Conservation (phyloP, 1,140 invertebrate genomes). For the Prorops nasuta region DNA sequence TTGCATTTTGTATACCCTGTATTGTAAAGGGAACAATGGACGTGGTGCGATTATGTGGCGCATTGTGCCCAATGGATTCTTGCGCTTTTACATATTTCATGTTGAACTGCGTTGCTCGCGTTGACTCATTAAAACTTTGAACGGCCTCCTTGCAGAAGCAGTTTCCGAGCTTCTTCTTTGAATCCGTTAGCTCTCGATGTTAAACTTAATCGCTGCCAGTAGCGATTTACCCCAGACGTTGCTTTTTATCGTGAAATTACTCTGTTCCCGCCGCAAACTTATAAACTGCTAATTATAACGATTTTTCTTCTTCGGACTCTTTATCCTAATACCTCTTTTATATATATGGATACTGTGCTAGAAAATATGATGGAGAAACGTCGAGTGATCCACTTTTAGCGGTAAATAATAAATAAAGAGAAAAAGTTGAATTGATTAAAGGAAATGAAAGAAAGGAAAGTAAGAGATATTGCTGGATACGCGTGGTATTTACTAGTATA, state of each 20-base stretch:
- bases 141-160: background rate
- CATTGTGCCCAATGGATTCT: slow-evolving; percentile 15
- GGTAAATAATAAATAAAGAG: no score
- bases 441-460: no score
- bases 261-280: slow-evolving; percentile 6
- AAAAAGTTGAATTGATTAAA: no score
- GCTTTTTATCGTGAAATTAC: slow-evolving; percentile 5
- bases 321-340: background rate
- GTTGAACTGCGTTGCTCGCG: slow-evolving; percentile 10
- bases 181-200: background rate
- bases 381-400: no score
- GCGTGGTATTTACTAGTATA: no score
- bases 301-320: background rate
- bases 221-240: background rate
- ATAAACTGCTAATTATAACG: no score
- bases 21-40: slow-evolving; percentile 26
- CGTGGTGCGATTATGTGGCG: slow-evolving; percentile 20
- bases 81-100: slow-evolving; percentile 28
- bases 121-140: slow-evolving; percentile 25
- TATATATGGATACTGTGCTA: no score
- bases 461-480: no score
- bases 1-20: slow-evolving; percentile 13
- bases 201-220: slow-evolving; percentile 12
- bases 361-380: no score
- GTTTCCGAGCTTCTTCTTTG: slow-evolving; percentile 1